These are phyloP conservation scores for Pyrrhosoma nymphula DNA, from an alignment of 2,888 invertebrate species.

Conservation along the genomic window DNA sequence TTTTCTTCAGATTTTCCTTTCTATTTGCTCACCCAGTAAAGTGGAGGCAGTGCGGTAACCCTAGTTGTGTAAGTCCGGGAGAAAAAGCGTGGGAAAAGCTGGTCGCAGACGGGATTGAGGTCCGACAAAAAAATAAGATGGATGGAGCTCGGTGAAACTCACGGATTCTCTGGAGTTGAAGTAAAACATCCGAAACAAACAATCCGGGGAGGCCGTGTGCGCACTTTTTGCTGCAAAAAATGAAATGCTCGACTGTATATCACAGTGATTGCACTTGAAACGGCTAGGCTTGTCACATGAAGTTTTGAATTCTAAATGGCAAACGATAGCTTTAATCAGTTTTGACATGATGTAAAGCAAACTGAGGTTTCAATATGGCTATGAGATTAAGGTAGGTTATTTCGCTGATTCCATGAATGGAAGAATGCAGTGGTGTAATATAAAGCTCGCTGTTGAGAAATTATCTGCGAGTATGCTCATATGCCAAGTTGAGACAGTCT, in stretches of 20 bases:
- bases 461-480: too few relatives aligned
- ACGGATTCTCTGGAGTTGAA: neutral
- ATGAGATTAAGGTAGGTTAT: too few relatives aligned
- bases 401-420: too few relatives aligned
- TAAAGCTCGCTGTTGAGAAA: too few relatives aligned
- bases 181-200: slow-evolving; percentile 27
- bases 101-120: neutral
- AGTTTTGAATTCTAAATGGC: neutral
- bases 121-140: slow-evolving; percentile 1
- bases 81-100: slow-evolving; percentile 8
- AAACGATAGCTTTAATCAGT: neutral
- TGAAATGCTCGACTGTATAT: neutral
- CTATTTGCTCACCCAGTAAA: neutral
- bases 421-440: too few relatives aligned
- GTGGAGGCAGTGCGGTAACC: neutral
- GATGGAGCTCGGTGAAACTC: neutral
- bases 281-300: neutral
- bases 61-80: neutral
- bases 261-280: neutral
- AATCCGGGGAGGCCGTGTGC: neutral
- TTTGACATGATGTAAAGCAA: too few relatives aligned
- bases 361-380: too few relatives aligned
- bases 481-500: too few relatives aligned
- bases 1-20: neutral
- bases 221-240: neutral